Evolutionary conservation across 2,113 vertebrate species (phyloP).

Genomic region (Lathamus discolor): DNA sequence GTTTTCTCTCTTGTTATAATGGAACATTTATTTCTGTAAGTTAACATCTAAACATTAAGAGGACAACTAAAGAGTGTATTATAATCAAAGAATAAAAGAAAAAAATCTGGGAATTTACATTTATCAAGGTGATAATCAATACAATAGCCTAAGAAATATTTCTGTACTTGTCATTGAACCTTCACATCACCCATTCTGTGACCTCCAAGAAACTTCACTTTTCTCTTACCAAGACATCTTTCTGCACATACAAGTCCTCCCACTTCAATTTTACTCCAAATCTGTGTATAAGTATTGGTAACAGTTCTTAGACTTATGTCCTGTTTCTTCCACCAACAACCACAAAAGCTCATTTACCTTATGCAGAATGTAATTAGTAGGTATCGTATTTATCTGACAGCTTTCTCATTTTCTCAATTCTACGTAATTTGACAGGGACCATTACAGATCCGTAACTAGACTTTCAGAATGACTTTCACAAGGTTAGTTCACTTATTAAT

Average conservation of each 20-base stretch:
- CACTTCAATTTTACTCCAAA: not conserved
- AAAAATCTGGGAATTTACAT: not conserved
- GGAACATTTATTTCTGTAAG: not conserved
- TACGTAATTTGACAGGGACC: conserved; percentile 77
- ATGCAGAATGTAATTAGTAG: conserved; percentile 76
- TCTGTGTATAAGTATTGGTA: not conserved
- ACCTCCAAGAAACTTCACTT: not conserved
- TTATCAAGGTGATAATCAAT: not conserved
- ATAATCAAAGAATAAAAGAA: not conserved
- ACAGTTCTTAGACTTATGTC: not conserved
- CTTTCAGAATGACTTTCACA: conserved; percentile 80
- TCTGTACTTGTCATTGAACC: not conserved
- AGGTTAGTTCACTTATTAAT: conserved; percentile 82
- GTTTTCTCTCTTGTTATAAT: not conserved
- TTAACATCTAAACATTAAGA: not conserved
- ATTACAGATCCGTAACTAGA: conserved; percentile 75
- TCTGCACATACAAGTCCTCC: not conserved
- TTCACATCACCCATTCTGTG: not conserved
- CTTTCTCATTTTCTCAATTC: conserved; percentile 77
- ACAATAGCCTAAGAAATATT: not conserved
- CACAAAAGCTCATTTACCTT: conserved; percentile 73
- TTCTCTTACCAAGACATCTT: not conserved
- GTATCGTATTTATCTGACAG: conserved; percentile 77
- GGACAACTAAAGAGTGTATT: not conserved
- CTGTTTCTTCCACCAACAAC: conserved; percentile 51